Evolutionary conservation across 2,888 invertebrate species (phyloP).

Genomic region (Nephrocerus scutellatus): DNA sequence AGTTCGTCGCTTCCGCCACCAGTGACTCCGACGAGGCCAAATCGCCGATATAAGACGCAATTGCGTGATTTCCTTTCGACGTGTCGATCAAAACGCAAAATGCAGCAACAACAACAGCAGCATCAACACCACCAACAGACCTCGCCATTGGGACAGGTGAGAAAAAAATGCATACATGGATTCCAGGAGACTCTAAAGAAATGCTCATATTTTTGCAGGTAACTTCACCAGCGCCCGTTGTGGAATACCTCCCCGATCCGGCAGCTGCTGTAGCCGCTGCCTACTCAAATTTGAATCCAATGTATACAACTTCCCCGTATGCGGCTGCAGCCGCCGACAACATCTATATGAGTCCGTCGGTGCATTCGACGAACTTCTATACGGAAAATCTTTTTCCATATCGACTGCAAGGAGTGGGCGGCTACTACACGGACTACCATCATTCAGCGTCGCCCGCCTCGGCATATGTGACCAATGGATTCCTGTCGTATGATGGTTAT

Average conservation of each 20-base stretch:
- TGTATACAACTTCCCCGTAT: slow-evolving; percentile 69
- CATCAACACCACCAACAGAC: slow-evolving; percentile 45
- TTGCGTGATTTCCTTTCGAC: slow-evolving; percentile 87
- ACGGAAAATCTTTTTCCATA: slow-evolving; percentile 87
- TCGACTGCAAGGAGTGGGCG: slow-evolving; percentile 71
- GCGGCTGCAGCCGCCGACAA: slow-evolving; percentile 58
- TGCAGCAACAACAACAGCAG: slow-evolving; percentile 45
- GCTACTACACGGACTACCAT: slow-evolving; percentile 72
- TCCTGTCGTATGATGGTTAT: slow-evolving; percentile 58
- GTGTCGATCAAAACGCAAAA: slow-evolving; percentile 74
- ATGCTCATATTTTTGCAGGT: slow-evolving; percentile 24
- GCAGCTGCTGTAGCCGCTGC: slow-evolving; percentile 64
- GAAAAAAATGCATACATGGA: slow-evolving; percentile 19
- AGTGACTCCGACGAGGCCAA: slow-evolving; percentile 71
- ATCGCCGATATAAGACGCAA: slow-evolving; percentile 88
- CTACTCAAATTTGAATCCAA: slow-evolving; percentile 72
- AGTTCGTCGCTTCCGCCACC: slow-evolving; percentile 53
- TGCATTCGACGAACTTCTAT: slow-evolving; percentile 65
- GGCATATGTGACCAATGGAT: slow-evolving; percentile 72
- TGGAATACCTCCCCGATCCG: slow-evolving; percentile 49
- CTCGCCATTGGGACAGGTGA: slow-evolving; percentile 47
- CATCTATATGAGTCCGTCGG: slow-evolving; percentile 48
- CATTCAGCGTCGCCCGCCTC: slow-evolving; percentile 54
- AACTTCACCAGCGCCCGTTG: slow-evolving; percentile 43
- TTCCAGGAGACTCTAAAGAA: neutral